phyloP scores from a whole-genome alignment of 2,797 vertebrate genomes.

The Anguilla obscura region DNA sequence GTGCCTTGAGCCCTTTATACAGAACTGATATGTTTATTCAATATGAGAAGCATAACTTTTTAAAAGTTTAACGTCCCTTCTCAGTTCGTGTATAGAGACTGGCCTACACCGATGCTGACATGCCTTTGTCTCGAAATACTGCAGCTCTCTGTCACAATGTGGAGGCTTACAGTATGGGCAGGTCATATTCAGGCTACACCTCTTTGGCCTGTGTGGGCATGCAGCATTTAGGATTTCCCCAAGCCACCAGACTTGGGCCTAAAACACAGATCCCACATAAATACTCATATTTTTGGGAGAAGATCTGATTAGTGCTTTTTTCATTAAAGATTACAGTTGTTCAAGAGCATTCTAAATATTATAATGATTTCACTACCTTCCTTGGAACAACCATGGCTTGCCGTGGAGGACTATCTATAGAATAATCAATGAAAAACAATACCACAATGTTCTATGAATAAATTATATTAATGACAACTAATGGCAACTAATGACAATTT shows the following conservation, averaged over 20 bases:
- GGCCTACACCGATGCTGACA: constrained; percentile 46
- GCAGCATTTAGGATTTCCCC: neutral
- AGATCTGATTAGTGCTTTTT: neutral
- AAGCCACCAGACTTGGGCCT: neutral
- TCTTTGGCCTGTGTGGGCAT: constrained; percentile 20
- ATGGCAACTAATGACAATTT: neutral
- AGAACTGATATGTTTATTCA: neutral
- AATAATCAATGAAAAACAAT: neutral
- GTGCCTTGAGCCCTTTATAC: neutral
- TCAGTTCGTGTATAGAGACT: neutral
- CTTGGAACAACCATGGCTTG: neutral
- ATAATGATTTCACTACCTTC: neutral
- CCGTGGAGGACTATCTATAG: neutral
- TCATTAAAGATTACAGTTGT: neutral
- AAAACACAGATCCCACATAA: constrained; percentile 2
- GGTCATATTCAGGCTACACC: constrained; percentile 4
- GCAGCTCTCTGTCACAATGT: constrained; percentile 38
- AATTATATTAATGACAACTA: neutral
- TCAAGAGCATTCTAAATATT: neutral
- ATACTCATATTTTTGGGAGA: neutral
- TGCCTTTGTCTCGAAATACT: constrained; percentile 25
- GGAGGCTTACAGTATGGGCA: constrained; percentile 20
- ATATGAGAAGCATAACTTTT: constrained; percentile 13
- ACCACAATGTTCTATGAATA: neutral
- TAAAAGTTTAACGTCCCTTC: neutral